phyloP scores from a whole-genome alignment of 1,140 invertebrate species.

The Cardiocondyla obscurior region DNA sequence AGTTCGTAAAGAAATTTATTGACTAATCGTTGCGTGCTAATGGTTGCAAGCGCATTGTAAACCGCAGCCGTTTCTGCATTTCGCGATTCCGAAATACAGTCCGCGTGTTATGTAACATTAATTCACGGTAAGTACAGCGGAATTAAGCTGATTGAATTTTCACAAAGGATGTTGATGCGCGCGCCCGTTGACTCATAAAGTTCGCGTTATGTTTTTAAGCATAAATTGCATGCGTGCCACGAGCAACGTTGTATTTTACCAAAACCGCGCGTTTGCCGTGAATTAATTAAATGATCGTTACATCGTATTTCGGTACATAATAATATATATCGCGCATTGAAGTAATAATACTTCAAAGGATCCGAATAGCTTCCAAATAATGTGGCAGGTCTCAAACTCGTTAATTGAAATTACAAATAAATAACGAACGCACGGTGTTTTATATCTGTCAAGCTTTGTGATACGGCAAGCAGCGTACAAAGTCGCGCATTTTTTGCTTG shows the following conservation, averaged over 20 bases:
- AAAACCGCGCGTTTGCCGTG: slow-evolving; percentile 9
- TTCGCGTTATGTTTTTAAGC: slow-evolving; percentile 26
- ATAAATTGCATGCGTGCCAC: slow-evolving; percentile 15
- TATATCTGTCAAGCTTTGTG: slow-evolving; percentile 37
- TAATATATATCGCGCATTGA: slow-evolving; percentile 9
- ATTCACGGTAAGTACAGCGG: background rate
- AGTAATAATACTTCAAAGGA: slow-evolving; percentile 45
- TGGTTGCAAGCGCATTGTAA: too few relatives aligned
- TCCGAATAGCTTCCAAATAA: slow-evolving; percentile 15
- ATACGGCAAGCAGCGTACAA: background rate
- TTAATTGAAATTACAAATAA: slow-evolving; percentile 51
- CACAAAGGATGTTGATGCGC: slow-evolving; percentile 12
- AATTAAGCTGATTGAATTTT: slow-evolving; percentile 51
- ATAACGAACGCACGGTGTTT: slow-evolving; percentile 26
- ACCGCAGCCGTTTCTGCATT: background rate
- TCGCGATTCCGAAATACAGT: background rate
- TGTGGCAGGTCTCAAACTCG: slow-evolving; percentile 2
- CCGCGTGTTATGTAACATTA: background rate
- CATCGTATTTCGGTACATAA: slow-evolving; percentile 12
- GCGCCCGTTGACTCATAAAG: slow-evolving; percentile 13
- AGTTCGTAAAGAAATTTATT: background rate
- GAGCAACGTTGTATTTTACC: slow-evolving; percentile 14
- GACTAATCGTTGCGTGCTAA: background rate
- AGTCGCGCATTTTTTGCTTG: background rate
- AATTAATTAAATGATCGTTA: slow-evolving; percentile 55